Percentiles rank a stretch among this genome's conserved stretches.
These are phyloP conservation scores for Melipona quadrifasciata DNA, from an alignment of 1,140 invertebrate genomes.

Conservation along the genomic window DNA sequence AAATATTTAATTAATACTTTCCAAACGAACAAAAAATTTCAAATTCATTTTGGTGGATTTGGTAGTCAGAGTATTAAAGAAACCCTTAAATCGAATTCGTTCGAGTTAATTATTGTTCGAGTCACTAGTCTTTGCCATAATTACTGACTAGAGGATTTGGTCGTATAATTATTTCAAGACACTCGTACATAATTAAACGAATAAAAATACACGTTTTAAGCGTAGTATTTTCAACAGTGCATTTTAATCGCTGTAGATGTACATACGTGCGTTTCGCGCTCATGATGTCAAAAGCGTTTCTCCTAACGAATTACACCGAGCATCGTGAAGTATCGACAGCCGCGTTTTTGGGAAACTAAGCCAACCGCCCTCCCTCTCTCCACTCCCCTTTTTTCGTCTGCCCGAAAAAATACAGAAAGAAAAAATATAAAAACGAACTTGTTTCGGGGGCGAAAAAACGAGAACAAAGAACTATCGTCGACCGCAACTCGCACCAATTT, in stretches of 20 bases:
- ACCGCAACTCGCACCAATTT: constrained; percentile 30
- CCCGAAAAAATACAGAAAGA: not conserved
- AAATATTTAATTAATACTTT: too few relatives aligned
- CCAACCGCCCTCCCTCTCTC: not conserved
- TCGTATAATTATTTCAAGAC: too few relatives aligned
- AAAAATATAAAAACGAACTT: not conserved
- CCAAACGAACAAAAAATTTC: too few relatives aligned
- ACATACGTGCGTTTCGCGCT: not conserved
- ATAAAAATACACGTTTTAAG: too few relatives aligned
- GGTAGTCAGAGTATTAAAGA: too few relatives aligned
- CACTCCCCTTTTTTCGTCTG: too few relatives aligned
- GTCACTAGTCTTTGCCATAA: too few relatives aligned
- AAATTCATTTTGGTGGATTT: too few relatives aligned
- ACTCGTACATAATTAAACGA: too few relatives aligned
- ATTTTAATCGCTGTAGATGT: not conserved
- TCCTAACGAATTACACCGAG: not conserved
- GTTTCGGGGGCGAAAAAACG: not conserved
- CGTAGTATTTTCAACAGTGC: not conserved
- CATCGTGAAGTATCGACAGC: not conserved
- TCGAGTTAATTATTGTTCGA: too few relatives aligned
- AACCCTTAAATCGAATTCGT: too few relatives aligned
- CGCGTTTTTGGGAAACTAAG: not conserved
- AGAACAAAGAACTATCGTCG: constrained; percentile 16
- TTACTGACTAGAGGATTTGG: too few relatives aligned
- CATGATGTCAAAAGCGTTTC: not conserved